A percentile compares a stretch with the other conserved stretches of the same genome.
Conservation (phyloP, 2,797 vertebrate species). For the Semotilus atromaculatus region DNA sequence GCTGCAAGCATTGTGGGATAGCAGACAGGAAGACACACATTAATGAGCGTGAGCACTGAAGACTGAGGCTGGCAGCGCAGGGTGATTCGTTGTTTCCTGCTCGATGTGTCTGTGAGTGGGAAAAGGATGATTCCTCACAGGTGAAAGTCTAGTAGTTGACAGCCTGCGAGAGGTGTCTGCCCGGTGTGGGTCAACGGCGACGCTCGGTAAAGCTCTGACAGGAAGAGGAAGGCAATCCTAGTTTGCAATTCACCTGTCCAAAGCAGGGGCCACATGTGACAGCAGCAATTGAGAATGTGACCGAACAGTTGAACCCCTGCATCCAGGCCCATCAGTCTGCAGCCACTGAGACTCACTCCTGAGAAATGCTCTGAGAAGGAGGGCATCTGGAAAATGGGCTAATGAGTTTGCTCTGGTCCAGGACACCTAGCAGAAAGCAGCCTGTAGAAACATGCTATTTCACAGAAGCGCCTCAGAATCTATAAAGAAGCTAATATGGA, state of each 20-base stretch:
- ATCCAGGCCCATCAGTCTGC: constrained; percentile 16
- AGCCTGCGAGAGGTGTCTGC: neutral
- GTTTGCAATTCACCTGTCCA: constrained; percentile 28
- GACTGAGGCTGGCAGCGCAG: neutral
- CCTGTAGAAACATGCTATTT: constrained; percentile 14
- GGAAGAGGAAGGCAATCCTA: constrained; percentile 27
- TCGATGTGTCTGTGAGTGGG: neutral
- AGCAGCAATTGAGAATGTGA: constrained; percentile 24
- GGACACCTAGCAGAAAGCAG: constrained; percentile 11
- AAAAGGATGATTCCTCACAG: constrained; percentile 10
- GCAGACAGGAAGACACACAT: constrained; percentile 13
- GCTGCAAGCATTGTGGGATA: neutral
- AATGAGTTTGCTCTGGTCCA: constrained; percentile 10
- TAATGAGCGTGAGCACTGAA: constrained; percentile 28
- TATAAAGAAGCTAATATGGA: neutral
- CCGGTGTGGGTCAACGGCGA: constrained; percentile 36
- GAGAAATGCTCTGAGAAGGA: neutral
- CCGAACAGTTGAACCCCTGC: constrained; percentile 16
- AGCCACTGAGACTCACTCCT: neutral
- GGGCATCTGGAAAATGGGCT: constrained; percentile 22
- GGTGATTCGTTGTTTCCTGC: neutral
- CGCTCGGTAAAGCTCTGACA: constrained; percentile 27
- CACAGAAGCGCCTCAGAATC: neutral
- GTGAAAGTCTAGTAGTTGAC: constrained; percentile 21
- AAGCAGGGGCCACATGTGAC: constrained; percentile 14